Percentiles rank a stretch among this genome's conserved stretches.
phyloP scores from a whole-genome alignment of 2,888 invertebrate genomes.

The Diplolepis rosae region DNA sequence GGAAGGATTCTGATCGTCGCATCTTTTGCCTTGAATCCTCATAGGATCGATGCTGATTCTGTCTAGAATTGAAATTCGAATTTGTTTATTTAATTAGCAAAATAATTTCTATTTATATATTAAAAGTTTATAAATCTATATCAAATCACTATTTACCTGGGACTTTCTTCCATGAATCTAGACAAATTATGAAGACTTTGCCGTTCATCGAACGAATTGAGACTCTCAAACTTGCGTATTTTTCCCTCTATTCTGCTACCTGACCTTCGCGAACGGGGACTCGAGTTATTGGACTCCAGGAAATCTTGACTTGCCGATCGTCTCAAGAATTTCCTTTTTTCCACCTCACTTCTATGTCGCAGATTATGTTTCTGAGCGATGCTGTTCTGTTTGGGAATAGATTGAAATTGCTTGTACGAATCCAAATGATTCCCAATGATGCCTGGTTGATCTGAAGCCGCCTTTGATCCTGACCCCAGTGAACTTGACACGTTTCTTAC shows the following conservation, averaged over 20 bases:
- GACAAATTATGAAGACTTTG: constrained; percentile 56
- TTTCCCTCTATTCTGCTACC: constrained; percentile 62
- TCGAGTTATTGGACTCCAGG: constrained; percentile 59
- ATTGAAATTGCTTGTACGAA: constrained; percentile 49
- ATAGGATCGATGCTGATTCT: constrained; percentile 19
- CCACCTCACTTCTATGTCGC: constrained; percentile 60
- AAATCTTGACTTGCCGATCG: constrained; percentile 68
- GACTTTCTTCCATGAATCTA: constrained; percentile 35
- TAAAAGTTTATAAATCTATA: neutral
- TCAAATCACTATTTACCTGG: constrained; percentile 7
- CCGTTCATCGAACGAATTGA: constrained; percentile 67
- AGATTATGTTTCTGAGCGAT: constrained; percentile 51
- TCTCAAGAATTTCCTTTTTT: constrained; percentile 63
- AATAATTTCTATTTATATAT: too few relatives aligned
- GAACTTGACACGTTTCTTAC: constrained; percentile 17
- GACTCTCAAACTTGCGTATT: constrained; percentile 69
- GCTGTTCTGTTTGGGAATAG: constrained; percentile 14
- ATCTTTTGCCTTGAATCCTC: constrained; percentile 50
- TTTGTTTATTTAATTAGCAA: neutral
- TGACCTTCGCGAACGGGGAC: constrained; percentile 57
- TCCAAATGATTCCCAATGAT: constrained; percentile 38
- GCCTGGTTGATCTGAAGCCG: neutral
- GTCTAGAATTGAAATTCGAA: neutral
- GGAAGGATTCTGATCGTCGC: constrained; percentile 69
- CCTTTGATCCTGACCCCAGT: neutral